Conservation (phyloP, 2,113 vertebrate genomes). For the Cyanocitta stelleri region DNA sequence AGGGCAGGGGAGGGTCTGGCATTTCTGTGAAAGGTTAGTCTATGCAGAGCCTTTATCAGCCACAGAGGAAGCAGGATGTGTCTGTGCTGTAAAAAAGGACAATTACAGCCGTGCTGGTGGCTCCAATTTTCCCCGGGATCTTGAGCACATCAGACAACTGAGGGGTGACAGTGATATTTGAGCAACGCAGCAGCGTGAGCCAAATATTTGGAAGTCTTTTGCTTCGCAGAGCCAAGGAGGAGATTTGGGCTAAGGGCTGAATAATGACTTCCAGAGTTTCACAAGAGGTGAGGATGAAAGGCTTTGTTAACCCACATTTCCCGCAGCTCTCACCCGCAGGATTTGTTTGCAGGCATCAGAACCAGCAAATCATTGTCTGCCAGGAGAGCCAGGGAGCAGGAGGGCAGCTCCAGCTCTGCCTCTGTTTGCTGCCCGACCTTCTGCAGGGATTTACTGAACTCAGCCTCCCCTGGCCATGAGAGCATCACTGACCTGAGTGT, state of each 20-base stretch:
- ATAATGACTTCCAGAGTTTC: not conserved
- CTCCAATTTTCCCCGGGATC: not conserved
- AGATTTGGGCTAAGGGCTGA: not conserved
- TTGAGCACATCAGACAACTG: not conserved
- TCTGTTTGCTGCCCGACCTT: not conserved
- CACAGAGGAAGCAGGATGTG: not conserved
- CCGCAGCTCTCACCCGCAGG: not conserved
- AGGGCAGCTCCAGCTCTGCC: not conserved
- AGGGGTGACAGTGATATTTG: not conserved
- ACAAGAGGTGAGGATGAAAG: conserved; percentile 17
- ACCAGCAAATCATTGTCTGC: not conserved
- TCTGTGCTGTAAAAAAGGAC: not conserved
- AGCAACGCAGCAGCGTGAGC: not conserved
- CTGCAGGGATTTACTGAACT: not conserved
- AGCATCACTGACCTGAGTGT: not conserved
- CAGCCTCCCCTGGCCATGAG: not conserved
- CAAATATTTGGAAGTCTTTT: not conserved
- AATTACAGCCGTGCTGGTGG: not conserved
- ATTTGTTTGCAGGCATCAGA: not conserved
- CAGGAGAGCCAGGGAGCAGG: not conserved
- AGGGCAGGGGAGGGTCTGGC: conserved; percentile 54
- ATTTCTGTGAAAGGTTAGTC: conserved; percentile 52
- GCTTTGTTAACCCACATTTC: not conserved
- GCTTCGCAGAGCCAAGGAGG: not conserved
- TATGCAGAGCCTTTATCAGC: not conserved